A percentile compares a stretch with the other conserved stretches of the same genome.
Evolutionary conservation across 92 coral and sea anemone species (phyloP).

Genomic region (Phymanthus crucifer): DNA sequence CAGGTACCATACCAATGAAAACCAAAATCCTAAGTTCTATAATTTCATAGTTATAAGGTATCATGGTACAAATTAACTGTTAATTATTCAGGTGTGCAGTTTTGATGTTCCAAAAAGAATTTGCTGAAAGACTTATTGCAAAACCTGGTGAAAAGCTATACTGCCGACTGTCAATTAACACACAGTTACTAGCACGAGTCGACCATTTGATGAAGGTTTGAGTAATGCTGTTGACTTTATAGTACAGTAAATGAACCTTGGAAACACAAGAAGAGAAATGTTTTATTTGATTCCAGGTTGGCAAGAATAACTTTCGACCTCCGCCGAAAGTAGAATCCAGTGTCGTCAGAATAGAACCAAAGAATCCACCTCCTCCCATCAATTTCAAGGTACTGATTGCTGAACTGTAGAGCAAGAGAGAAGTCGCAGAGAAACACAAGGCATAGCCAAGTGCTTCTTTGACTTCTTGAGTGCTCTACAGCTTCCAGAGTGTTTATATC

Average conservation of each 20-base stretch:
- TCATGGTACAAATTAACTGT: background rate
- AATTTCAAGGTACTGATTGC: slow-evolving; percentile 95
- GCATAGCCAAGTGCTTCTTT: too few relatives aligned
- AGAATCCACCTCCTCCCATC: slow-evolving; percentile 96
- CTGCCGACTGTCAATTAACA: slow-evolving; percentile 94
- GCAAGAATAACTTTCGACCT: slow-evolving; percentile 96
- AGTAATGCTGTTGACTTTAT: background rate
- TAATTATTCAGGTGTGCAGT: slow-evolving; percentile 80
- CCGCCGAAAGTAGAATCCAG: slow-evolving; percentile 99
- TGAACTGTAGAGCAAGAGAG: too few relatives aligned
- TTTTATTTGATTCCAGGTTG: slow-evolving; percentile 55
- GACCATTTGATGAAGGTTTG: slow-evolving; percentile 97
- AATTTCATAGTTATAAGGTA: background rate
- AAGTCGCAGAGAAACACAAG: too few relatives aligned
- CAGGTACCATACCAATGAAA: slow-evolving; percentile 52
- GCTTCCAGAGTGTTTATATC: too few relatives aligned
- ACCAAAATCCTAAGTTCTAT: background rate
- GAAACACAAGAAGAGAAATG: background rate
- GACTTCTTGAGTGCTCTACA: too few relatives aligned
- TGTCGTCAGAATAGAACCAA: slow-evolving; percentile 98
- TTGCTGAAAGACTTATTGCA: slow-evolving; percentile 92
- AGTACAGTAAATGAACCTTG: background rate
- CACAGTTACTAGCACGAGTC: slow-evolving; percentile 92
- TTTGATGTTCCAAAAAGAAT: slow-evolving; percentile 95
- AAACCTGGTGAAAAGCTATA: slow-evolving; percentile 96